Evolutionary conservation across 2,888 invertebrate species (phyloP).

Genomic region (Empis stercorea): DNA sequence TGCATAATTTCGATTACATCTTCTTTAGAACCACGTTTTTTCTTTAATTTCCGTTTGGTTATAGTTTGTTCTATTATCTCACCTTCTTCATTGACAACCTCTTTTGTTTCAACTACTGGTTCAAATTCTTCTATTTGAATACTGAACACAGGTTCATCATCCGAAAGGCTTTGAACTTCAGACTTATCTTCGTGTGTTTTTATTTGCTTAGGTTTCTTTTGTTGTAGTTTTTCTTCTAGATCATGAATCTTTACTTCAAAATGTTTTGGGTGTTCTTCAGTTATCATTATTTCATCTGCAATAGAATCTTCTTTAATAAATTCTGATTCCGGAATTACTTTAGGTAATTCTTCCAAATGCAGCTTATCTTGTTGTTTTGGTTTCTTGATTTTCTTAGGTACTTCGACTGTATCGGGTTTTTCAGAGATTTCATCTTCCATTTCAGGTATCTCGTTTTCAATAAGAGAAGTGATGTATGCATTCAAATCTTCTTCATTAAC

Average conservation of each 20-base stretch:
- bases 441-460: constrained; percentile 25
- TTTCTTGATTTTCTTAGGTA: constrained; percentile 11
- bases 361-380: too few relatives aligned
- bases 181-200: not conserved
- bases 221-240: not conserved
- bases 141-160: not conserved
- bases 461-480: constrained; percentile 21
- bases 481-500: constrained; percentile 24
- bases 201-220: too few relatives aligned
- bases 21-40: constrained; percentile 34
- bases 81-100: constrained; percentile 29
- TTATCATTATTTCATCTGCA: constrained; percentile 17
- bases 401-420: constrained; percentile 21
- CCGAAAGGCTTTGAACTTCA: too few relatives aligned
- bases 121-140: constrained; percentile 24
- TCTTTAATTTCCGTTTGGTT: constrained; percentile 31
- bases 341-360: too few relatives aligned
- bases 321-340: too few relatives aligned
- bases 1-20: constrained; percentile 34
- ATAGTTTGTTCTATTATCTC: constrained; percentile 25
- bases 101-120: constrained; percentile 31
- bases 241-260: too few relatives aligned
- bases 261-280: constrained; percentile 21
- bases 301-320: too few relatives aligned
- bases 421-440: constrained; percentile 29